Conservation (phyloP, 2,113 vertebrate species). For the Microcebus murinus region DNA sequence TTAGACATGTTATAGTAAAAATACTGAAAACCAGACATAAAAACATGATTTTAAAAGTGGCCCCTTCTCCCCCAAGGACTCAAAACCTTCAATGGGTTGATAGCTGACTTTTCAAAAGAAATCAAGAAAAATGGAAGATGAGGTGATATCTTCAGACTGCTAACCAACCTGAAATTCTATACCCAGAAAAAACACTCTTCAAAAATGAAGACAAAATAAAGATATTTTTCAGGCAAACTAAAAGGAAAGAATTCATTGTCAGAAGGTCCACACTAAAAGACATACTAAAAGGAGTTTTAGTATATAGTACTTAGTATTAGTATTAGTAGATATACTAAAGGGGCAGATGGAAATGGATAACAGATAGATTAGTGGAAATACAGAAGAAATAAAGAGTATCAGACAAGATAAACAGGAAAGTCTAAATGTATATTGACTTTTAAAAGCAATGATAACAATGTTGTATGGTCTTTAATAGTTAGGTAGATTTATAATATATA, state of each 20-base stretch:
- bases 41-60: not conserved
- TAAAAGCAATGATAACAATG: not conserved
- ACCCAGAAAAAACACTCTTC: not conserved
- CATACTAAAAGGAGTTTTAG: not conserved
- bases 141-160: not conserved
- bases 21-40: not conserved
- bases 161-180: not conserved
- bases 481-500: not conserved
- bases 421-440: not conserved
- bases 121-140: not conserved
- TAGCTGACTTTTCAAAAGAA: not conserved
- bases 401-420: not conserved
- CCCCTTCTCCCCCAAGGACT: not conserved
- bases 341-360: not conserved
- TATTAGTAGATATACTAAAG: too few relatives aligned
- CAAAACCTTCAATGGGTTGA: not conserved
- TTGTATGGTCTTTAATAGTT: not conserved
- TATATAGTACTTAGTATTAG: too few relatives aligned
- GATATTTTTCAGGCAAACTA: not conserved
- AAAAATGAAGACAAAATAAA: constrained; percentile 22
- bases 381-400: not conserved
- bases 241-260: not conserved
- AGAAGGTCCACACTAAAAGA: not conserved
- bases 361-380: not conserved
- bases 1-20: not conserved